Base-by-base conservation (phyloP, 2,113 vertebrate species). In the Spilogale gracilis region DNA sequence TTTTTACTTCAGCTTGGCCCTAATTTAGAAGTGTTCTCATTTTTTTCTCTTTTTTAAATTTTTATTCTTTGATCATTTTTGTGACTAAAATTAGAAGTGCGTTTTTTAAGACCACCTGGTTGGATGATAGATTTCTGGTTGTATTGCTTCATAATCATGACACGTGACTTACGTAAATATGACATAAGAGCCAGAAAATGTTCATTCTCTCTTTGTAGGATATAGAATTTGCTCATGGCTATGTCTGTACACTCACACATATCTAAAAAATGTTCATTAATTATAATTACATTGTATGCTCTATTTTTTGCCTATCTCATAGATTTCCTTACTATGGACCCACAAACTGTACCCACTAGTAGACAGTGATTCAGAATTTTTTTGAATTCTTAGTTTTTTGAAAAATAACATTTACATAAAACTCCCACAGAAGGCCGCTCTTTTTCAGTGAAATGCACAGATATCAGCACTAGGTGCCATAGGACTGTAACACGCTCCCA, bases 1-100 rank as follows among this genome's bases (percentile, higher is more conserved):
- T 73, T 80, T 94, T 83, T 76, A 86, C 91, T 95, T 96, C 83
- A 73, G 78, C 84, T 65, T 78, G 92, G 93, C 30, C 97, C 93
- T 96, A 43, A 95, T 91, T 95, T 91, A 89, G 95, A 89, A 92
- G 79, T 43, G 32, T n/a, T 89, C 65, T 94, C 45, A 27, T 76
- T 76, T 38, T 38, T 38, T 38, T 38, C 38, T 38, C 38, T 38
- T 38, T 38, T 38, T 38, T 2, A 38, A 38, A 38, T 38, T 38
- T 76, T 76, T 45, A 76, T 25, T 48, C 16, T 76, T 76, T 25
- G 23, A 74, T 25, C 45, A 23, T 48, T 74, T 74, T 45, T 14
- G 67, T 8, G 1, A 38, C 32, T 27, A 48, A 27, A 9, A 48
- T 76, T 23, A 89, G 93, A 87, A 94, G 56, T 89, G 79, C n/a